Percentiles rank a stretch among this genome's conserved stretches.
Evolutionary conservation across 2,797 vertebrate genomes (phyloP).

Genomic region (Mus caroli): DNA sequence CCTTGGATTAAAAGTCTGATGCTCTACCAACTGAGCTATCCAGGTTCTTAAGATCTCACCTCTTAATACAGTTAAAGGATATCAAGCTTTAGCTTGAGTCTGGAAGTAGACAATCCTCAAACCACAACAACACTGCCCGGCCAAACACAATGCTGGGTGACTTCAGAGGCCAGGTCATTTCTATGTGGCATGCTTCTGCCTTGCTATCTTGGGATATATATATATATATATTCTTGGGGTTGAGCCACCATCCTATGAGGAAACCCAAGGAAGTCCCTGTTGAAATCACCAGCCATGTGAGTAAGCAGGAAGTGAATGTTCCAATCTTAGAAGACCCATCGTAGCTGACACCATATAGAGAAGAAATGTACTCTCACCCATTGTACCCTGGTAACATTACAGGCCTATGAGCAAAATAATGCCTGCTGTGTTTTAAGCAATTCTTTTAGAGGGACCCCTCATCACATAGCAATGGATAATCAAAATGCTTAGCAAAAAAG

Average conservation of each 20-base stretch:
- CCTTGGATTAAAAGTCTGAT: too few relatives aligned
- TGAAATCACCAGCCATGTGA: background rate
- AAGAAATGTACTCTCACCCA: background rate
- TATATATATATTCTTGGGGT: background rate
- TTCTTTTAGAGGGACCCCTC: background rate
- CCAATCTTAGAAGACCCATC: background rate
- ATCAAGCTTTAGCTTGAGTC: background rate
- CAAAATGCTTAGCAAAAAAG: background rate
- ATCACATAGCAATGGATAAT: background rate
- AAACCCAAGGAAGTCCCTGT: background rate
- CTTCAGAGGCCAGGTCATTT: background rate
- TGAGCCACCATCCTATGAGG: background rate
- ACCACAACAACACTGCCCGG: background rate
- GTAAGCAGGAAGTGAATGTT: slow-evolving; percentile 3
- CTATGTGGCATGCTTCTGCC: background rate
- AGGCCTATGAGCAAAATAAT: slow-evolving; percentile 4
- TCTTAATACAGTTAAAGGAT: background rate
- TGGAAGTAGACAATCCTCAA: background rate
- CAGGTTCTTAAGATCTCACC: background rate
- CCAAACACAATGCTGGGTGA: slow-evolving; percentile 20
- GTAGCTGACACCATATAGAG: background rate
- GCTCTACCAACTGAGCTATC: too few relatives aligned
- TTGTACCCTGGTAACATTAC: background rate
- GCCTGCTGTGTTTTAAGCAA: background rate
- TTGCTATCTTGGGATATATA: background rate